Evolutionary conservation across 2,797 vertebrate genomes (phyloP), one percentile per base, ranked within the genome.

Genomic region (Phalloptychus januarius): DNA sequence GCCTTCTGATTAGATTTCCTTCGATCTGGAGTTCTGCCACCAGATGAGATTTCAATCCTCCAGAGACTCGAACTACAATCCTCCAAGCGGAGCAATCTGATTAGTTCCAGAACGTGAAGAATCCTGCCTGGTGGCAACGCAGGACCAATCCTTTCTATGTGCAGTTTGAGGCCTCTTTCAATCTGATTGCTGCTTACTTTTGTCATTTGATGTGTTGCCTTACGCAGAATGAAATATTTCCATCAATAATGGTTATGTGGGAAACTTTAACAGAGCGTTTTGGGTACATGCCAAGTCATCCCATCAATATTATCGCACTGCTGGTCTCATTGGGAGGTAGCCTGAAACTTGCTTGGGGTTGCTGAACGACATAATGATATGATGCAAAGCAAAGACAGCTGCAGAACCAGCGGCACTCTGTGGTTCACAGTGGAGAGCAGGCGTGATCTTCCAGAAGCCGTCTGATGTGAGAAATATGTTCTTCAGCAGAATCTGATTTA

Each of bases 1-100:
- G 52, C 71, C 75, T 36, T 65, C 72, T 79, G 83, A 84, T 87
- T 78, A 79, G 76, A 77, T 79, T 87, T 85, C 38, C 67, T 76
- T 69, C 33, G 33, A 71, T 80, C 50, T 80, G 79, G 76, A 82
- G 44, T 77, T 40, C n/a, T 40, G 83, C 85, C 79, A 80, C 56
- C 77, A 31, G 75, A 76, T n/a, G n/a, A 70, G 79, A 80, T 67
- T 48, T 31, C 54, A 85, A 61, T 7, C 77, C 87, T 79, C 75
- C 73, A 52, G 85, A 80, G 77, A 70, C 48, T 52, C 28, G 7
- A 38, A n/a, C 36, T 61, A 36, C 42, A 71, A 79, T 76, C 78
- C 78, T 83, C 58, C 2, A 44, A 48, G 33, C 71, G 23, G 52
- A 72, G 56, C 42, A 83, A 86, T 85, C 82, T 78, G 78, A 81